phyloP scores from a whole-genome alignment of 2,888 invertebrate genomes.

The Nipponacmea schrenckii region DNA sequence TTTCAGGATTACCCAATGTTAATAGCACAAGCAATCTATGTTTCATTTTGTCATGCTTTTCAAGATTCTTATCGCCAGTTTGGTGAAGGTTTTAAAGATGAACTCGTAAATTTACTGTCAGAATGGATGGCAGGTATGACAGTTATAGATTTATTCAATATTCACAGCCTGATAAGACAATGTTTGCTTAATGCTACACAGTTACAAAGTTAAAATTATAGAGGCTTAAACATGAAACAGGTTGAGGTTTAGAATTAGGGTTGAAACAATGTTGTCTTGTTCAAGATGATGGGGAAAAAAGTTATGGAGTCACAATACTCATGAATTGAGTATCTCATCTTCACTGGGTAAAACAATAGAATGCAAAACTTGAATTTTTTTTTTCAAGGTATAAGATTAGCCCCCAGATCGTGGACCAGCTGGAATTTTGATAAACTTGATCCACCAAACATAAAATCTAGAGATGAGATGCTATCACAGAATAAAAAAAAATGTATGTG shows the following conservation, averaged over 20 bases:
- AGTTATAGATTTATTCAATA: not conserved
- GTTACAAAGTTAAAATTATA: not conserved
- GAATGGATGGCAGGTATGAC: slow-evolving; percentile 62
- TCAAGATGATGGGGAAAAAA: no score
- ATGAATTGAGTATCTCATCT: no score
- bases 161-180: not conserved
- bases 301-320: no score
- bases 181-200: no score
- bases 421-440: slow-evolving; percentile 64
- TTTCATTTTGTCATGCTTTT: slow-evolving; percentile 62
- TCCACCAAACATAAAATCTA: slow-evolving; percentile 59
- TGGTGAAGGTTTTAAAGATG: slow-evolving; percentile 62
- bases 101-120: slow-evolving; percentile 54
- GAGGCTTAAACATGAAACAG: not conserved
- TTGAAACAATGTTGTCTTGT: no score
- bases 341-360: no score
- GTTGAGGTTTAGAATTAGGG: no score
- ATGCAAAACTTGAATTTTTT: not conserved
- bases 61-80: slow-evolving; percentile 67
- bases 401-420: slow-evolving; percentile 57
- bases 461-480: slow-evolving; percentile 58
- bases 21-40: slow-evolving; percentile 63
- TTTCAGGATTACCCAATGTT: slow-evolving; percentile 61
- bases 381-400: slow-evolving; percentile 54
- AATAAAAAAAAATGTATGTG: slow-evolving; percentile 52